Evolutionary conservation across 2,888 invertebrate species (phyloP).

Genomic region (Sinotaia quadrata): DNA sequence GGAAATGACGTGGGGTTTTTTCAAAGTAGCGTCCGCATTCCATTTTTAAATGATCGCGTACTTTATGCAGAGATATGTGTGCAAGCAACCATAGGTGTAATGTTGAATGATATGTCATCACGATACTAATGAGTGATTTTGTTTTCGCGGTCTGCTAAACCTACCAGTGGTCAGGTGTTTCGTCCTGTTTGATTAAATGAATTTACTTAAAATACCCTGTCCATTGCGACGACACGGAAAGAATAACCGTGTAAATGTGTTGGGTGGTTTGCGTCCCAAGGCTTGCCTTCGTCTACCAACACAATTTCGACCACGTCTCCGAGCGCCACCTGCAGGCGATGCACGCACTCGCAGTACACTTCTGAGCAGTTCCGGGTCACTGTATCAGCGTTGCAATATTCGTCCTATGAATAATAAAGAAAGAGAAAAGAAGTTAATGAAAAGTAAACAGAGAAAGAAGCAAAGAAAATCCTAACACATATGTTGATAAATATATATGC

Average conservation of each 20-base stretch:
- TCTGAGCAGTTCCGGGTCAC: constrained; percentile 77
- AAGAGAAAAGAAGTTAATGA: too few species aligned
- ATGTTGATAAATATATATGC: too few species aligned
- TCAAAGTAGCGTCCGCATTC: too few species aligned
- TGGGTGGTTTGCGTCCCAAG: constrained; percentile 58
- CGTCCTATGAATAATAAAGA: constrained; percentile 36
- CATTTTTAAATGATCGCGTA: too few species aligned
- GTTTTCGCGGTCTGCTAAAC: too few species aligned
- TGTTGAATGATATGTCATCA: too few species aligned
- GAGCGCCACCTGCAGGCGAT: constrained; percentile 84
- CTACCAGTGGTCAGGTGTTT: too few species aligned
- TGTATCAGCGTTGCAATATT: constrained; percentile 49
- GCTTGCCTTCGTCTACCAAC: constrained; percentile 85
- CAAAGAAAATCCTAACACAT: too few species aligned
- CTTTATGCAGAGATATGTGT: too few species aligned
- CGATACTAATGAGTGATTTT: not conserved
- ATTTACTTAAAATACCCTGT: constrained; percentile 45
- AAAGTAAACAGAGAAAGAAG: too few species aligned
- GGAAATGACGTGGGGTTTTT: too few species aligned
- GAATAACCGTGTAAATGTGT: constrained; percentile 67
- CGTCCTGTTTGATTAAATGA: not conserved
- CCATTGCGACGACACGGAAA: constrained; percentile 63
- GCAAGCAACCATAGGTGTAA: too few species aligned
- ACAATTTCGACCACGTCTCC: constrained; percentile 87
- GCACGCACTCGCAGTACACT: constrained; percentile 87